Evolutionary conservation across 2,113 vertebrate genomes (phyloP).

Genomic region (Anarrhichthys ocellatus): DNA sequence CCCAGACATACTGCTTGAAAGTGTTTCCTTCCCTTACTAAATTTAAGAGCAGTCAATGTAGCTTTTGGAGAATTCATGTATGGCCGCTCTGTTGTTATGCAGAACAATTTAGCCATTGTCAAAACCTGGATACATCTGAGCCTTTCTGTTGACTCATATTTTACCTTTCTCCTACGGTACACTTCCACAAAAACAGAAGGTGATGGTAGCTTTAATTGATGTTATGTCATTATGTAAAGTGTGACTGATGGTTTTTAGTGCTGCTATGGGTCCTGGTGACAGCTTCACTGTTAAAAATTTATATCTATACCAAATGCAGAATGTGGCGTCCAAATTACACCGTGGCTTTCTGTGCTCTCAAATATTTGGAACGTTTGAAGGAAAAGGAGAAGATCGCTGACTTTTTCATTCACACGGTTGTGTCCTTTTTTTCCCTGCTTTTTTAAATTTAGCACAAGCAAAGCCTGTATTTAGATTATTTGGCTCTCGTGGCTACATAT

Average conservation of each 20-base stretch:
- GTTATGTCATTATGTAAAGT: constrained; percentile 6
- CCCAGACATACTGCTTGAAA: constrained; percentile 60
- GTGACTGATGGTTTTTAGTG: constrained; percentile 30
- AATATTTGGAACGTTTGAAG: constrained; percentile 55
- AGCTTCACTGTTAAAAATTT: constrained; percentile 23
- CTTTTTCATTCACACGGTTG: constrained; percentile 37
- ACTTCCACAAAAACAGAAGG: not conserved
- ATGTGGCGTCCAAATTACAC: constrained; percentile 59
- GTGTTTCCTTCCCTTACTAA: constrained; percentile 63
- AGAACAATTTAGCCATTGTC: constrained; percentile 28
- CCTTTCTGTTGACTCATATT: constrained; percentile 19
- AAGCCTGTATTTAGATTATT: constrained; percentile 60
- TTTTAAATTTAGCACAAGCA: constrained; percentile 62
- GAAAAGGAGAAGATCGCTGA: constrained; percentile 36
- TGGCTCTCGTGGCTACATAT: constrained; percentile 33
- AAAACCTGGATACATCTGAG: not conserved
- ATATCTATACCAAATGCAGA: constrained; percentile 53
- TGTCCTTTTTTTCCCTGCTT: constrained; percentile 45
- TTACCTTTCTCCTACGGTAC: constrained; percentile 22
- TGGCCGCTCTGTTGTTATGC: constrained; percentile 33
- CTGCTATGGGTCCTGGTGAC: constrained; percentile 25
- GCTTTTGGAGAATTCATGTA: constrained; percentile 24
- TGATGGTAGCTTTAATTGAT: not conserved
- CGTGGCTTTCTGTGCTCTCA: constrained; percentile 51
- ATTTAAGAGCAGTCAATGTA: constrained; percentile 46